Evolutionary conservation across 2,888 invertebrate genomes (phyloP).

Genomic region (Hanleya hanleyi): DNA sequence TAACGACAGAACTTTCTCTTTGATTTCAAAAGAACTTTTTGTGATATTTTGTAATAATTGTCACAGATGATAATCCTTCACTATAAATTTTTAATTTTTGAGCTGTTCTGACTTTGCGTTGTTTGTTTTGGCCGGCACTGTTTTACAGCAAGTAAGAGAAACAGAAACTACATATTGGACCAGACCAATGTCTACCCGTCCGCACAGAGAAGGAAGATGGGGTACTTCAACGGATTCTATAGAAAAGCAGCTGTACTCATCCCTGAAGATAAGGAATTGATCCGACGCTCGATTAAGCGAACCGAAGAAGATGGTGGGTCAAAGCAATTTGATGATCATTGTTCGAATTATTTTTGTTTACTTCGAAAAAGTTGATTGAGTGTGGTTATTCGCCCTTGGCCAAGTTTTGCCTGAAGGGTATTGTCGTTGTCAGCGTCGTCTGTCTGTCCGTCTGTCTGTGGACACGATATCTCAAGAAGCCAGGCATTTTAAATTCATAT

Average conservation of each 20-base stretch:
- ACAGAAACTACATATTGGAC: conserved; percentile 96
- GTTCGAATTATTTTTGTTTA: background rate
- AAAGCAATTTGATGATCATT: background rate
- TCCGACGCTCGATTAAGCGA: conserved; percentile 85
- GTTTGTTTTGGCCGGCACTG: too few relatives aligned
- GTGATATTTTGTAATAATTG: too few relatives aligned
- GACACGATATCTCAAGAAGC: background rate
- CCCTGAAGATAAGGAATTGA: conserved; percentile 90
- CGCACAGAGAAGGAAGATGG: conserved; percentile 96
- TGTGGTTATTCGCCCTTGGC: background rate
- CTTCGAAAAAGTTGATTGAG: background rate
- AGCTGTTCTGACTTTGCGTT: too few relatives aligned
- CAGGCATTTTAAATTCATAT: too few relatives aligned
- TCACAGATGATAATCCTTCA: too few relatives aligned
- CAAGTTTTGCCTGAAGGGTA: background rate
- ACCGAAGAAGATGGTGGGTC: conserved; percentile 90
- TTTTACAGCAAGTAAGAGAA: conserved; percentile 64
- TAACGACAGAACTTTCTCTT: too few relatives aligned
- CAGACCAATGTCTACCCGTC: conserved; percentile 98
- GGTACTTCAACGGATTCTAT: conserved; percentile 93
- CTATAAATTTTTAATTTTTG: too few relatives aligned
- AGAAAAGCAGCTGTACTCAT: conserved; percentile 92
- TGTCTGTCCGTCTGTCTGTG: too few relatives aligned
- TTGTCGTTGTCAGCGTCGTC: too few relatives aligned
- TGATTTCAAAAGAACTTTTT: too few relatives aligned